These are phyloP conservation scores for Dascillus cervinus DNA, from an alignment of 2,888 invertebrate genomes.

Conservation along the genomic window DNA sequence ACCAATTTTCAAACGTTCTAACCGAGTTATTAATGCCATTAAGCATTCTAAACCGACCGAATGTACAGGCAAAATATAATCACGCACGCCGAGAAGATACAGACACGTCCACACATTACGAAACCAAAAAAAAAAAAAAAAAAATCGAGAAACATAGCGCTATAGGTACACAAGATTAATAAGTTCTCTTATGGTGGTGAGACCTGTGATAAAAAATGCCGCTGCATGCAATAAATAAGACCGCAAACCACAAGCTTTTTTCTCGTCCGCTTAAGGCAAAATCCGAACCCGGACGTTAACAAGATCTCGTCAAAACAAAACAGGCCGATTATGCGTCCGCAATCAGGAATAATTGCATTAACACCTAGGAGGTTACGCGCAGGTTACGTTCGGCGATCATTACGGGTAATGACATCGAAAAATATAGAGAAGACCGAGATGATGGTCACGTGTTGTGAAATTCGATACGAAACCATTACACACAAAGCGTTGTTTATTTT, in stretches of 20 bases:
- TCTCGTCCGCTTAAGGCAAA: slow-evolving; percentile 2
- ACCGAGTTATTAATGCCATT: too few relatives aligned
- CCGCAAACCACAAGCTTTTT: neutral
- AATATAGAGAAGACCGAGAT: slow-evolving; percentile 8
- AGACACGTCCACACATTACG: too few relatives aligned
- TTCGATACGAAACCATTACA: neutral
- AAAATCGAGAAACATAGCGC: too few relatives aligned
- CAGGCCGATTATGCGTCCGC: slow-evolving; percentile 8
- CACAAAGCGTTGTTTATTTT: neutral
- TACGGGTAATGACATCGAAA: slow-evolving; percentile 17
- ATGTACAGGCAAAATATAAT: too few relatives aligned
- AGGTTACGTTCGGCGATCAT: slow-evolving; percentile 13
- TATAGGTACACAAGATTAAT: too few relatives aligned
- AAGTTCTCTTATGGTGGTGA: neutral
- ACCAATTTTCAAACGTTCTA: too few relatives aligned
- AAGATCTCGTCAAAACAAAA: slow-evolving; percentile 8
- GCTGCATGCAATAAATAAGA: neutral
- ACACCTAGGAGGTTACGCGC: slow-evolving; percentile 13
- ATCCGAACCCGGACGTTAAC: slow-evolving; percentile 8
- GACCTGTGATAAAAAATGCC: neutral
- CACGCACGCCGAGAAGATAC: too few relatives aligned
- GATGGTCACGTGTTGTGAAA: neutral
- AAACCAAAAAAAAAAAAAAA: too few relatives aligned
- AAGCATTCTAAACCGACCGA: too few relatives aligned
- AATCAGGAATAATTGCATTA: slow-evolving; percentile 17